Evolutionary conservation across 53 echinoderm and acorn worm genomes (phyloP).

Genomic region (Crossaster papposus): DNA sequence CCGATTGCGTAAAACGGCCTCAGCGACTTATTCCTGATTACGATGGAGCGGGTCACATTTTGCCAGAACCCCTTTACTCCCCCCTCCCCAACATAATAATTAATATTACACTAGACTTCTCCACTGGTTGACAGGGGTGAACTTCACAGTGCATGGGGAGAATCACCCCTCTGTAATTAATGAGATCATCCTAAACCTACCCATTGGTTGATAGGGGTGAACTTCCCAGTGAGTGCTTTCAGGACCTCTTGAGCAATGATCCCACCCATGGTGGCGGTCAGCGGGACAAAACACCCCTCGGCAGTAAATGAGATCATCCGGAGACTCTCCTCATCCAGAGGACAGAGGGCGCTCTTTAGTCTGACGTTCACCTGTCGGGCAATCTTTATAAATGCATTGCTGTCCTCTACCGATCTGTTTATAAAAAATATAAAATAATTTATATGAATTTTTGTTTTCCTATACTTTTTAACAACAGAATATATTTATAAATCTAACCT

Average conservation of each 20-base stretch:
- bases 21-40: no score
- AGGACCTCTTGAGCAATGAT: conserved; percentile 93
- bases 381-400: conserved; percentile 56
- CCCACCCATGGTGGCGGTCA: conserved; percentile 91
- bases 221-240: conserved; percentile 96
- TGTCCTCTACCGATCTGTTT: conserved; percentile 61
- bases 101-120: not conserved
- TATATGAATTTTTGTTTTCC: not conserved
- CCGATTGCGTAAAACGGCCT: no score
- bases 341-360: conserved; percentile 61
- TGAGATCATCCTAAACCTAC: conserved; percentile 54
- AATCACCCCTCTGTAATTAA: not conserved
- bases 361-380: conserved; percentile 74
- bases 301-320: conserved; percentile 66
- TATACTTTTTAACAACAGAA: no score
- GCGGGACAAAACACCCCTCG: conserved; percentile 85
- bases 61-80: no score
- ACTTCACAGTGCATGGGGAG: conserved; percentile 69
- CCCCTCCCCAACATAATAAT: not conserved
- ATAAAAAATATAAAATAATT: not conserved
- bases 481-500: no score
- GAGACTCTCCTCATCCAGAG: conserved; percentile 64
- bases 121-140: conserved; percentile 73
- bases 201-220: conserved; percentile 96
- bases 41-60: no score